Base-by-base conservation (phyloP, 2,888 invertebrate species). In the Imbricaverruca yamaguchii region DNA sequence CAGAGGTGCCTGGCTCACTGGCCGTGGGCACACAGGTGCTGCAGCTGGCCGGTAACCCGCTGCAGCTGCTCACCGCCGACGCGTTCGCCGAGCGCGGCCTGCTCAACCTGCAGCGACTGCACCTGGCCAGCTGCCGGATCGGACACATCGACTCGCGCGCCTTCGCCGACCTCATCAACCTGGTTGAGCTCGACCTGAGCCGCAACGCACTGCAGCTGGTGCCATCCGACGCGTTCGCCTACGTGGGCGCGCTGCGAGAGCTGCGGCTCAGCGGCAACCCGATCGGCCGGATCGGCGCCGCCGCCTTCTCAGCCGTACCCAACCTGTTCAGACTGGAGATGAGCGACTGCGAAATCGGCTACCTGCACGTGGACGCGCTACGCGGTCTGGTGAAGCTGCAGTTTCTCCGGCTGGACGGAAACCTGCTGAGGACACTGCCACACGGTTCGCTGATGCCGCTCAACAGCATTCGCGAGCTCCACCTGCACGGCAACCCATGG, bases 11-110 rank as follows among this genome's bases (percentile, higher is more conserved):
- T 80, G 92, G 93, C 85, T 92, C 92, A 86, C 92, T 95, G 84
- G 94, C 95, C 87, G 91, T 93, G 69, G 94, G 93, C 85, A 96
- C 96, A 63, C 96, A 96, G 89, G 95, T 96, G 85, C 89, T 96
- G 86, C 95, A 96, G 88, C 91, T 95, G 87, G 94, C 94, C 84
- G 93, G 93, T 84, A 96, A 96, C 88, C 93, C 94, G 87, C 90
- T 96, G 85, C 93, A 93, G 87, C 92, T 93, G 84, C 90, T 96
- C 82, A 92, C 94, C 80, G 91, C 92, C 84, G 94, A 94, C 87
- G 93, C 93, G 83, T 96, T 96, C 87, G 90, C 92, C 83, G 90
- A 92, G 84, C 92, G 93, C 59, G 93, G 93, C 83, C 90, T 96
- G 82, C 90, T 94, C 83, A 96, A 96, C 88, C 90, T 96, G 84